Percentiles rank a stretch among this genome's conserved stretches.
phyloP scores from a whole-genome alignment of 2,797 vertebrate species.

The Hyperoplus lanceolatus region DNA sequence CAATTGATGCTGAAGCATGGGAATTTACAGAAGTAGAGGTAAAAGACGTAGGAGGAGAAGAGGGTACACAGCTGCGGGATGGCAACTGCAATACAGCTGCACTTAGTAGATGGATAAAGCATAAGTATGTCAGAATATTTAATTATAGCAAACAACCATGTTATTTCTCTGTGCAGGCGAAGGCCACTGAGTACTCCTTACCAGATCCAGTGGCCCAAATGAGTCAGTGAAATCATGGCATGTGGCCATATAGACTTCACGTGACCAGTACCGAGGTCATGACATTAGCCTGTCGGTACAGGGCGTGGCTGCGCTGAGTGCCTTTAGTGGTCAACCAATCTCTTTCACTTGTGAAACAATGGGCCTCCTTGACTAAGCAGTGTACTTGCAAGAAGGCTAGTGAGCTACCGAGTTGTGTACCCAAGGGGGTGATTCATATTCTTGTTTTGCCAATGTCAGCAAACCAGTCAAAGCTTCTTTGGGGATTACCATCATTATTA shows the following conservation, averaged over 20 bases:
- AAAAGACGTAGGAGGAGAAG: neutral
- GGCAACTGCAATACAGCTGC: neutral
- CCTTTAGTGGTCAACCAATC: slow-evolving; percentile 53
- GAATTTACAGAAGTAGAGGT: neutral
- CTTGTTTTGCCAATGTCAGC: slow-evolving; percentile 71
- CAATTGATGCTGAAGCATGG: neutral
- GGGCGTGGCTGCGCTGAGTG: slow-evolving; percentile 52
- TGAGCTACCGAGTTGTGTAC: slow-evolving; percentile 23
- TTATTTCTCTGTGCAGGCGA: slow-evolving; percentile 1
- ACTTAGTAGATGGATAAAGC: neutral
- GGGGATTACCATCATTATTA: slow-evolving; percentile 71
- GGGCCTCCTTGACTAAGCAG: slow-evolving; percentile 51
- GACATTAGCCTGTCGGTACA: slow-evolving; percentile 53
- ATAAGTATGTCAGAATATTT: neutral
- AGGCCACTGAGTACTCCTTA: neutral
- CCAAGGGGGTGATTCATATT: slow-evolving; percentile 55
- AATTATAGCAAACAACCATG: neutral
- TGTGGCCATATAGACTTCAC: slow-evolving; percentile 59
- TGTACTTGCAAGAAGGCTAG: slow-evolving; percentile 34
- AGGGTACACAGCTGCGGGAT: neutral
- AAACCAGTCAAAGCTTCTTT: slow-evolving; percentile 76
- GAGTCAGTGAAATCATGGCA: slow-evolving; percentile 47
- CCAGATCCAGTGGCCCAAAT: slow-evolving; percentile 28
- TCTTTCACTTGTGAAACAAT: slow-evolving; percentile 61
- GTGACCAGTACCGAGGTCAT: slow-evolving; percentile 69